Base-by-base conservation (phyloP, 2,797 vertebrate genomes). In the Gobio occitaniae region DNA sequence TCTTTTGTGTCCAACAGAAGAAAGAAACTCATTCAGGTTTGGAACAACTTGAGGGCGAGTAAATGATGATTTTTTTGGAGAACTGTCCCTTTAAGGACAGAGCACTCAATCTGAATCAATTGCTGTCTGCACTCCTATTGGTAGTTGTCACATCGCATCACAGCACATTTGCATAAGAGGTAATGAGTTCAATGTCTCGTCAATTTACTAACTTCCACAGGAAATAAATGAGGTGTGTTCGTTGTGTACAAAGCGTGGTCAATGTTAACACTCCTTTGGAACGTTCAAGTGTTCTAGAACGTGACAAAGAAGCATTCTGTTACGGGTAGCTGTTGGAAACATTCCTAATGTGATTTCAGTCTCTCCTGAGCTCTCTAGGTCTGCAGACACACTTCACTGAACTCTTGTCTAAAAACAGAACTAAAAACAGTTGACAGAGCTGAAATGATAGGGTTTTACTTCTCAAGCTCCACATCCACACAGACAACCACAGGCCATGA, bases 361-460 rank as follows among this genome's bases (percentile, higher is more conserved):
- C 9, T 36, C 25, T 32, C 21, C 25, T 47, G 52, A 78, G 65
- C 44, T 87, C 76, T 83, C 17, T 5, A 44, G n/a, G 79, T 25
- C 80, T 59, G 54, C 47, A 80, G 56, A 82, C 52, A 25, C 44
- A 41, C 83, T 78, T 83, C 83, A 80, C 83, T 59, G 76, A 87
- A 86, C 63, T 65, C 86, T 77, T 17, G 12, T 71, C 76, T 70
- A 80, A 74, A 66, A 83, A 75, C 85, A 86, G 86, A 36, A 76
- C 84, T 86, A 86, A 87, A 87, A 77, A 80, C 63, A 50, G 29
- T 47, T 74, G 70, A 74, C 70, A 65, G 78, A 56, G 21, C 75
- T 85, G 70, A 84, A 89, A 89, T 89, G 44, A 89, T 59, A 80
- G 86, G 86, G 78, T 86, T 86, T 44, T 66, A 79, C 70, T 79